Base-by-base conservation (phyloP, 30 jellyfish, hydroid and myxozoan genomes). In the Haliclystus octoradiatus region DNA sequence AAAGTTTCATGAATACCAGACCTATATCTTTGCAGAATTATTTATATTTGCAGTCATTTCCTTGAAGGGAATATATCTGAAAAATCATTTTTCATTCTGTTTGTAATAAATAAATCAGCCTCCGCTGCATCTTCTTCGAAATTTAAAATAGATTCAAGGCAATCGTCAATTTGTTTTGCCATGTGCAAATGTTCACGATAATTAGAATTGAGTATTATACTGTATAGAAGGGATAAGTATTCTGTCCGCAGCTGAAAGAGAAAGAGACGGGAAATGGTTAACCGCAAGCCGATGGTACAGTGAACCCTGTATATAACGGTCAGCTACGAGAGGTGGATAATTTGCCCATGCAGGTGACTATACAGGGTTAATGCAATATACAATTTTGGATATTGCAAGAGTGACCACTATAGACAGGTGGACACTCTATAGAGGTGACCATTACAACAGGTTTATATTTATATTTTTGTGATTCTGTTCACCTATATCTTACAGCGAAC, bases 211-310 rank as follows among this genome's bases (percentile, higher is more conserved):
- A 73, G 62, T 5, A 85, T 35, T 13, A 85, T 79, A 63, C 72
- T 82, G 75, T 85, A 88, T 40, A 85, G 79, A 51, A 85, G 65
- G 26, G 96, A 85, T 51, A 85, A 60, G 52, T 62, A 85, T 81
- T 85, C 95, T 4, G 96, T 85, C 29, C 96, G 94, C 31, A 85
- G 86, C 96, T 85, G 35, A 35, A 61, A 27, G n/a, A n/a, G n/a
- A n/a, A n/a, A n/a, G n/a, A n/a, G n/a, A n/a, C n/a, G n/a, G 22
- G 49, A 52, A 68, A 50, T 24, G 23, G 32, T 15, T 23, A 25
- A 25, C 25, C 0, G 76, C 31, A 70, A 70, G 23, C n/a, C 15
- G 9, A 19, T 0, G 35, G 9, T 28, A 46, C n/a, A 65, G 0
- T 14, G 31, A 65, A 0, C n/a, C n/a, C n/a, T n/a, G n/a, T n/a